Evolutionary conservation across 2,113 vertebrate genomes (phyloP).

Genomic region (Mormyrus lacerda): DNA sequence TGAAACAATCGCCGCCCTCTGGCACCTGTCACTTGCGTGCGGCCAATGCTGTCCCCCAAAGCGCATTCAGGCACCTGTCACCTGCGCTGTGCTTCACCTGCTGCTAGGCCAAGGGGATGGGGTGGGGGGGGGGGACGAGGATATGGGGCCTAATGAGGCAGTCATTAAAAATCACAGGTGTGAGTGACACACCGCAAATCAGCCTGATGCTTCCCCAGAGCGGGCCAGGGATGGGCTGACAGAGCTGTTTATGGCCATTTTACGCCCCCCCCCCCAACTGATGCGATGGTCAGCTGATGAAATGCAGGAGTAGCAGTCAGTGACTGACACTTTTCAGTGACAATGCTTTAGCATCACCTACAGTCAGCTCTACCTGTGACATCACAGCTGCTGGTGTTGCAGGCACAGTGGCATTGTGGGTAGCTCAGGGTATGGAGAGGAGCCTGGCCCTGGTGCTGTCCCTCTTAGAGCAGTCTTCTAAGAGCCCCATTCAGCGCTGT

Average conservation of each 20-base stretch:
- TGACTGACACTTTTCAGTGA: not conserved
- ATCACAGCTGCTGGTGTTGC: not conserved
- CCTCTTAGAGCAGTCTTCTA: not conserved
- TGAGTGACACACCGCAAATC: not conserved
- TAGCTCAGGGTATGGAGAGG: not conserved
- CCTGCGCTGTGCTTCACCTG: not conserved
- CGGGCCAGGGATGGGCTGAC: not conserved
- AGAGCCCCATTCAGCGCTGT: not conserved
- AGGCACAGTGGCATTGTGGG: not conserved
- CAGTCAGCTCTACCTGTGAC: not conserved
- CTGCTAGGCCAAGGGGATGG: not conserved
- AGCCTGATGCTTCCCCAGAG: not conserved
- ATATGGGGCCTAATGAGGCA: not conserved
- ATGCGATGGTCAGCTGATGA: not conserved
- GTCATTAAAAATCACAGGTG: not conserved
- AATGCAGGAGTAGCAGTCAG: not conserved
- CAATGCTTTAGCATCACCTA: not conserved
- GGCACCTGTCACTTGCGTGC: not conserved
- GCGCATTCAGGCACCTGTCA: slow-evolving; percentile 7
- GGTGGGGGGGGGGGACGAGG: not conserved
- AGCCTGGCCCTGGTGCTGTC: not conserved
- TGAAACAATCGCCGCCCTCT: not conserved
- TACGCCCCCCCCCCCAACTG: not conserved
- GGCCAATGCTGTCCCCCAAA: not conserved
- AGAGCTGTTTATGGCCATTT: not conserved